A percentile compares a stretch with the other conserved stretches of the same genome.
Conservation (phyloP, 2,888 invertebrate species). For the Rotaria macrura region DNA sequence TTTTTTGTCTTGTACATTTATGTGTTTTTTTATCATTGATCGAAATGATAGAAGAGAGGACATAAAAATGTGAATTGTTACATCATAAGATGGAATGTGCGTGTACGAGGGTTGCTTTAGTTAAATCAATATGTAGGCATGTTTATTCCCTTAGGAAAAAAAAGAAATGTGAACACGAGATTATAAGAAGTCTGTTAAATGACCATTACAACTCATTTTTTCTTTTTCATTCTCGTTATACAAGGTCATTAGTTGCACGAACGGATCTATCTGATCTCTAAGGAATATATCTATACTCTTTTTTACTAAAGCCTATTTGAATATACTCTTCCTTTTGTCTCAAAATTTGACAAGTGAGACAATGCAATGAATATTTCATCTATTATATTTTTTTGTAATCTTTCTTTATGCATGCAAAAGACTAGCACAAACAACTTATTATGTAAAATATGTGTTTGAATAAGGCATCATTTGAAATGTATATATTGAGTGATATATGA, state of each 20-base stretch:
- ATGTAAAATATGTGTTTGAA: neutral
- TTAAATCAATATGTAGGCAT: neutral
- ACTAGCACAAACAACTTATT: neutral
- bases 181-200: neutral
- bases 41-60: neutral
- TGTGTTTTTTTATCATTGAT: neutral
- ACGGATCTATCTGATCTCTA: neutral
- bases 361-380: neutral
- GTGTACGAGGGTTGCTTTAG: neutral
- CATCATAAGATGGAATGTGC: neutral
- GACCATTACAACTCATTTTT: neutral
- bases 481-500: neutral
- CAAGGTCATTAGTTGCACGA: neutral
- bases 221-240: neutral
- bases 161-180: neutral
- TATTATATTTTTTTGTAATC: neutral
- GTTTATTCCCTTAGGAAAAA: neutral
- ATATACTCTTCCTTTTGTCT: no score
- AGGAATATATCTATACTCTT: neutral
- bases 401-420: neutral
- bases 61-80: neutral
- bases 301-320: no score
- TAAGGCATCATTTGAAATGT: neutral
- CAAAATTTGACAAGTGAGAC: no score
- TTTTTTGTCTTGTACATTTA: neutral